These are phyloP conservation scores for Scaptomyza polygonia DNA, from an alignment of 2,888 invertebrate genomes.

Conservation along the genomic window DNA sequence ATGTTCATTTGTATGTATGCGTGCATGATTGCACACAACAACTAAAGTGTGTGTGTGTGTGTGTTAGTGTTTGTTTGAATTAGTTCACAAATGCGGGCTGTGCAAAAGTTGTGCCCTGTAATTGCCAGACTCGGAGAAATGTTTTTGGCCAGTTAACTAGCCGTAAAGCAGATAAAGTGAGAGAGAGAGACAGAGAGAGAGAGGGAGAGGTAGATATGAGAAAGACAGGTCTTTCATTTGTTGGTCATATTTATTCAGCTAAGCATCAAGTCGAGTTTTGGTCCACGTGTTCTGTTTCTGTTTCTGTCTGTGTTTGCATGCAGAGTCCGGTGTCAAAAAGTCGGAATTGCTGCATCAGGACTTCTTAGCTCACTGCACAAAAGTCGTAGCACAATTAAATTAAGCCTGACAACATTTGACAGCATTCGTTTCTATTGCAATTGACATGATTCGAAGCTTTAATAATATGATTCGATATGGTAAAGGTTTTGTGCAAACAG, in stretches of 20 bases:
- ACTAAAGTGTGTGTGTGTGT: background rate
- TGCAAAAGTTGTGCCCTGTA: constrained; percentile 50
- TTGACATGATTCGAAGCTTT: too few species aligned
- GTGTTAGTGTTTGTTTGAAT: constrained; percentile 23
- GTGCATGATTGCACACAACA: constrained; percentile 19
- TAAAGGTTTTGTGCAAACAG: too few species aligned
- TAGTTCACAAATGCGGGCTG: constrained; percentile 39
- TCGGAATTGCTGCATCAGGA: constrained; percentile 21
- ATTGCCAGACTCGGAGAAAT: constrained; percentile 43
- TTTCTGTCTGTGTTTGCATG: constrained; percentile 10
- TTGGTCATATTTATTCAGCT: constrained; percentile 43
- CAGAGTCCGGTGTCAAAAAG: constrained; percentile 25
- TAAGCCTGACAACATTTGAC: too few species aligned
- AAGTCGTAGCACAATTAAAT: too few species aligned
- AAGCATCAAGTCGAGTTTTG: constrained; percentile 23
- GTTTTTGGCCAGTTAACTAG: constrained; percentile 35
- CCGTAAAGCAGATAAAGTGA: constrained; percentile 9
- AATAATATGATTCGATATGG: too few species aligned
- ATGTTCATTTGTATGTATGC: background rate
- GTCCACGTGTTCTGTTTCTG: constrained; percentile 1
- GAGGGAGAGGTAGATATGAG: background rate
- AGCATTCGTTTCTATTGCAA: too few species aligned
- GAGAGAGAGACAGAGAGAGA: background rate
- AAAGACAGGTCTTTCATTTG: constrained; percentile 13
- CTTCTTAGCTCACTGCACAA: too few species aligned